Evolutionary conservation across 2,113 vertebrate species (phyloP).

Genomic region (Oryzias curvinotus): DNA sequence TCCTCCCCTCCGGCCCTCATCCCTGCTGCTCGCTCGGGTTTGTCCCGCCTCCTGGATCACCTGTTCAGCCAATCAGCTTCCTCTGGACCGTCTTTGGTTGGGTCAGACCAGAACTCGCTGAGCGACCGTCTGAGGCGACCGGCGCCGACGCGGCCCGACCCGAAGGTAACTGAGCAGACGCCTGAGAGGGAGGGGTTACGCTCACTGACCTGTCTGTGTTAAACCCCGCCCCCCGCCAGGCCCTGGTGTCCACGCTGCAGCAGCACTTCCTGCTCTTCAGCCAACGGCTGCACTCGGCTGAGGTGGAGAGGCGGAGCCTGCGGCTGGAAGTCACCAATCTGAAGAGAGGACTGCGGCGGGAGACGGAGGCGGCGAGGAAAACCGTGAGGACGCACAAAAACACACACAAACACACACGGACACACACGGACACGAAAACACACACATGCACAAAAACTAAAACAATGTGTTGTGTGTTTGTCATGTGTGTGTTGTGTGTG

Average conservation of each 20-base stretch:
- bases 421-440: background rate
- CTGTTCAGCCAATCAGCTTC: slow-evolving; percentile 75
- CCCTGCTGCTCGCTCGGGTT: slow-evolving; percentile 77
- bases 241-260: slow-evolving; percentile 78
- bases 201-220: slow-evolving; percentile 6
- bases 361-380: slow-evolving; percentile 65
- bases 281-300: slow-evolving; percentile 86
- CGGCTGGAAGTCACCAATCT: slow-evolving; percentile 82
- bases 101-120: slow-evolving; percentile 51
- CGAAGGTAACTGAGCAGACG: slow-evolving; percentile 48
- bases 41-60: slow-evolving; percentile 85
- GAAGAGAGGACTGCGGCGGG: slow-evolving; percentile 69
- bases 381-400: slow-evolving; percentile 70
- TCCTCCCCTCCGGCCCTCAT: slow-evolving; percentile 70
- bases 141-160: slow-evolving; percentile 50
- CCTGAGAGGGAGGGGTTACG: background rate
- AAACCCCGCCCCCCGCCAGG: slow-evolving; percentile 26
- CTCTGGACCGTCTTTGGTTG: slow-evolving; percentile 7
- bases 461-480: too few species aligned
- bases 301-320: slow-evolving; percentile 88
- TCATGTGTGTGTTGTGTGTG: too few species aligned
- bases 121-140: slow-evolving; percentile 63
- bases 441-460: too few species aligned
- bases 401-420: too few species aligned
- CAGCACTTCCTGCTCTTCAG: slow-evolving; percentile 90